phyloP scores from a whole-genome alignment of 2,888 invertebrate species.

The Pomacea canaliculata region DNA sequence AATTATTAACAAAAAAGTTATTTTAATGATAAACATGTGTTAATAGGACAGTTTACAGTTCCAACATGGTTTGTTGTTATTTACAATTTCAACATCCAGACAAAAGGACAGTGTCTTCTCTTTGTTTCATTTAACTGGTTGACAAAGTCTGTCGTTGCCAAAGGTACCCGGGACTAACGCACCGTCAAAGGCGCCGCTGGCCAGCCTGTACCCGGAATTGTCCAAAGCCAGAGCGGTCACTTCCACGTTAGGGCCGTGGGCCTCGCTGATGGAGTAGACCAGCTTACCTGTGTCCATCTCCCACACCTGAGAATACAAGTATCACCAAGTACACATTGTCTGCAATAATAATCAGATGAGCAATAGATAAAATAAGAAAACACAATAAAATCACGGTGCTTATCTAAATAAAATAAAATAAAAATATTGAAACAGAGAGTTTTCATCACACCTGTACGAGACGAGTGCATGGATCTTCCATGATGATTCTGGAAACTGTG shows the following conservation, averaged over 20 bases:
- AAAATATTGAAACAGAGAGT: background rate
- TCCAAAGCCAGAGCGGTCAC: conserved; percentile 65
- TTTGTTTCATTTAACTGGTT: too few species aligned
- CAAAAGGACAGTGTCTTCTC: too few species aligned
- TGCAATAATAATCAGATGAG: background rate
- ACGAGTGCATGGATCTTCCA: too few species aligned
- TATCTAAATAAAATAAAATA: background rate
- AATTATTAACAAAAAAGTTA: too few species aligned
- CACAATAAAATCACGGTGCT: background rate
- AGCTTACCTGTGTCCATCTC: conserved; percentile 65
- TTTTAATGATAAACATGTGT: too few species aligned
- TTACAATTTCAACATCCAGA: too few species aligned
- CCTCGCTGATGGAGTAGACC: conserved; percentile 62
- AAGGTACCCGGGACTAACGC: conserved; percentile 22
- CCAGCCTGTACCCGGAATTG: conserved; percentile 64
- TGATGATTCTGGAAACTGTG: too few species aligned
- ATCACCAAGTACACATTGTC: too few species aligned
- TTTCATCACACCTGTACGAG: too few species aligned
- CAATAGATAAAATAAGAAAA: background rate
- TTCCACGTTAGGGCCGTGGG: conserved; percentile 64
- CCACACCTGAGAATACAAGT: conserved; percentile 54
- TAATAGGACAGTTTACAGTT: too few species aligned
- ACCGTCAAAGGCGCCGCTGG: conserved; percentile 67
- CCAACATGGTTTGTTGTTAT: too few species aligned
- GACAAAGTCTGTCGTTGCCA: too few species aligned